Conservation (phyloP, 2,797 vertebrate genomes). For the Dipus sagitta region DNA sequence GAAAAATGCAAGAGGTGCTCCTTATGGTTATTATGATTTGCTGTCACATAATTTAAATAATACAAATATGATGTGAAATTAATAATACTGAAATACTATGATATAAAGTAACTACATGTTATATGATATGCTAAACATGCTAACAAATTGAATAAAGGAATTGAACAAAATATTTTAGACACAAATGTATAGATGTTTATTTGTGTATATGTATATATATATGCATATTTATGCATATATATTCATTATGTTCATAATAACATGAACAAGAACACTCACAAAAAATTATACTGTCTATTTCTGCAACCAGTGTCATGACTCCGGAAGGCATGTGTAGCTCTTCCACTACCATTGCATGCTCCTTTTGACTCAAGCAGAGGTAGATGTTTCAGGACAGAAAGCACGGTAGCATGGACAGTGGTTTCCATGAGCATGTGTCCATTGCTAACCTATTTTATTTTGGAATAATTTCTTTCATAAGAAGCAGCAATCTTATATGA, state of each 20-base stretch:
- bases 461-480: neutral
- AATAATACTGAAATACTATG: too few species aligned
- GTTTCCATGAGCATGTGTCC: neutral
- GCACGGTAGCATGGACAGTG: neutral
- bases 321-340: too few species aligned
- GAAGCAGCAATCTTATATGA: neutral
- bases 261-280: neutral
- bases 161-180: neutral
- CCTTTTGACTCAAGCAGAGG: neutral
- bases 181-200: too few species aligned
- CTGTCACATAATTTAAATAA: too few species aligned
- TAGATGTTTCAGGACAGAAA: neutral
- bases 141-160: neutral
- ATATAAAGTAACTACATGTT: neutral
- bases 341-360: too few species aligned
- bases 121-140: too few species aligned
- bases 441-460: neutral
- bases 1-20: too few species aligned
- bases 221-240: neutral
- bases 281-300: too few species aligned
- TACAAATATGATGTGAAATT: neutral
- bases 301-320: too few species aligned
- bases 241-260: neutral
- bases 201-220: neutral
- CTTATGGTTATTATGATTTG: too few species aligned